A percentile compares a stretch with the other conserved stretches of the same genome.
phyloP scores from a whole-genome alignment of 2,113 vertebrate species.

The Aspiorhynchus laticeps region DNA sequence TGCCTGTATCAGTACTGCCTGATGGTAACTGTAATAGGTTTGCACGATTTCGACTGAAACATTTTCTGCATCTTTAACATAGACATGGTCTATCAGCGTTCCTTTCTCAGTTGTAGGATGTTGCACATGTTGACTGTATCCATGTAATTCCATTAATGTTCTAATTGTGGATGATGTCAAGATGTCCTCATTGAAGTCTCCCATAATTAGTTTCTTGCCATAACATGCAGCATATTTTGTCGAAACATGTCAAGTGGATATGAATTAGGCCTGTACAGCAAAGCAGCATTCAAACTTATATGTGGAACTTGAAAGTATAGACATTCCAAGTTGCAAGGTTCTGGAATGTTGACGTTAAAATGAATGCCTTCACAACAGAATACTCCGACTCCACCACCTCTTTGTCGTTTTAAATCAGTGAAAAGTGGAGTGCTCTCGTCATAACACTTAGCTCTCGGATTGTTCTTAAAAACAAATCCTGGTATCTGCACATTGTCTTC shows the following conservation, averaged over 20 bases:
- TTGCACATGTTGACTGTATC: neutral
- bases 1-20: neutral
- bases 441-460: too few relatives aligned
- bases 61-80: neutral
- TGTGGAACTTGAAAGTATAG: neutral
- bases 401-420: slow-evolving; percentile 36
- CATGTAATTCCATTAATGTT: neutral
- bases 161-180: neutral
- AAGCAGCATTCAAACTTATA: slow-evolving; percentile 20
- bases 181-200: neutral
- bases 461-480: too few relatives aligned
- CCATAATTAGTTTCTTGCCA: neutral
- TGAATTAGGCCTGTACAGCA: slow-evolving; percentile 32
- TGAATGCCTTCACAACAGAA: neutral
- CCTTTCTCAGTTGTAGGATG: neutral
- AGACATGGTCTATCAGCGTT: neutral
- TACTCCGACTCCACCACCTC: slow-evolving; percentile 40
- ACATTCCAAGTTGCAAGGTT: slow-evolving; percentile 32
- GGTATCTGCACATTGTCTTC: too few relatives aligned
- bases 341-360: neutral
- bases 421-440: too few relatives aligned
- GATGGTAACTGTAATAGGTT: neutral
- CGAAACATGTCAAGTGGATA: slow-evolving; percentile 1
- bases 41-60: neutral
- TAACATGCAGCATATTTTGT: neutral